Conservation (phyloP, 2,888 invertebrate species). For the Megaustenia siamemsis region DNA sequence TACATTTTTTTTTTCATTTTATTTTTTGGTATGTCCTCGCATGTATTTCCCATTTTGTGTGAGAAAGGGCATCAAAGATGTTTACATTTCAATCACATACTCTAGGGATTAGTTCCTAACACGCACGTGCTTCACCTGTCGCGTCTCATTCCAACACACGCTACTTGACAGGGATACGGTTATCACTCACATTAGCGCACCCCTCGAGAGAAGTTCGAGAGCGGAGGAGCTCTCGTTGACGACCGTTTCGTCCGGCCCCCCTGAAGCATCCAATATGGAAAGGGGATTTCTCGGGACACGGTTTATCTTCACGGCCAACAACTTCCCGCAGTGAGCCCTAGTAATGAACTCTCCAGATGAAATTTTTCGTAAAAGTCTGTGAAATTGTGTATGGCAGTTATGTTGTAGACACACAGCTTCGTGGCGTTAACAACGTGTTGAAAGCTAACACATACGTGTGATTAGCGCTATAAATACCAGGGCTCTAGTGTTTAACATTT, state of each 20-base stretch:
- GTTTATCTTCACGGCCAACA: constrained; percentile 26
- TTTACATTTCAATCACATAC: constrained; percentile 25
- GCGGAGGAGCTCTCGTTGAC: neutral
- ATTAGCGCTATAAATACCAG: neutral
- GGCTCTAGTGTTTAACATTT: neutral
- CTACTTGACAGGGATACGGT: constrained; percentile 31
- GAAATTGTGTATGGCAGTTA: neutral
- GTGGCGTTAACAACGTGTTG: too few relatives aligned
- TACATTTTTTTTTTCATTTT: too few relatives aligned
- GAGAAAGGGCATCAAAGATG: neutral
- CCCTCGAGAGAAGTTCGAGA: constrained; percentile 17
- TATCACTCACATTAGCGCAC: constrained; percentile 41
- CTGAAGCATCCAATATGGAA: constrained; percentile 38
- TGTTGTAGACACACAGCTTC: too few relatives aligned
- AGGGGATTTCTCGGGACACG: constrained; percentile 13
- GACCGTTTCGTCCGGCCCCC: constrained; percentile 11
- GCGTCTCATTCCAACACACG: constrained; percentile 16
- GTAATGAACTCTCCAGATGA: constrained; percentile 5
- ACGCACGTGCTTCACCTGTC: constrained; percentile 47
- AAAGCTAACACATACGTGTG: too few relatives aligned
- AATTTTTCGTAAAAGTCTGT: neutral
- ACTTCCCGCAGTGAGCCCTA: constrained; percentile 2
- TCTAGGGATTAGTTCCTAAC: neutral
- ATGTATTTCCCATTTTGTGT: constrained; percentile 2
- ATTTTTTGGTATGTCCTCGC: neutral